phyloP scores from a whole-genome alignment of 1,140 invertebrate species.

The Stegodyphus mimosarum region DNA sequence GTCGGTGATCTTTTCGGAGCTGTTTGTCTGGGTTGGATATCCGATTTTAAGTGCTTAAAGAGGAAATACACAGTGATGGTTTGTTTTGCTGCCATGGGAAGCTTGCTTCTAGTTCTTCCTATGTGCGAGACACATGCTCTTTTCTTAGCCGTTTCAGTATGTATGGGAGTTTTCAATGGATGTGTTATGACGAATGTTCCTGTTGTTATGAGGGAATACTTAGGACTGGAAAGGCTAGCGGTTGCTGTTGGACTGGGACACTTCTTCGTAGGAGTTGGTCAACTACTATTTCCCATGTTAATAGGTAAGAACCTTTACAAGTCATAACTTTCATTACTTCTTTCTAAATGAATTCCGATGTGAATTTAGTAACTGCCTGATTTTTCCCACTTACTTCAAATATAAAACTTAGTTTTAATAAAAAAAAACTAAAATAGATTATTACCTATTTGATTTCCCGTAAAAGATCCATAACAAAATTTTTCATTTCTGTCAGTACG shows the following conservation, averaged over 20 bases:
- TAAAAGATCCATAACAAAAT: too few species aligned
- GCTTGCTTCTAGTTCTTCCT: constrained; percentile 50
- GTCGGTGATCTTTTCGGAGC: constrained; percentile 63
- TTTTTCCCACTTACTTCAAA: too few species aligned
- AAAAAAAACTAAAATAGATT: too few species aligned
- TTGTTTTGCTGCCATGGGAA: constrained; percentile 58
- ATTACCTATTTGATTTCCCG: too few species aligned
- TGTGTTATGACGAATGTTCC: constrained; percentile 62
- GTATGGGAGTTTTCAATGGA: constrained; percentile 61
- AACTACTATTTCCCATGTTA: constrained; percentile 59
- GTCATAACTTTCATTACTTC: too few species aligned
- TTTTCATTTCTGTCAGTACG: too few species aligned
- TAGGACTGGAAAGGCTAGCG: constrained; percentile 61
- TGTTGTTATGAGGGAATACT: constrained; percentile 61
- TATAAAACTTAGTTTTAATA: too few species aligned
- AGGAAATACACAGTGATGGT: constrained; percentile 46
- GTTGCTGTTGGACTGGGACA: constrained; percentile 61
- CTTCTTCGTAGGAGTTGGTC: constrained; percentile 62
- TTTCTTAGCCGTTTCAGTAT: constrained; percentile 49
- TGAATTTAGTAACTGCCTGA: too few species aligned
- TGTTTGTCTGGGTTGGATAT: constrained; percentile 61
- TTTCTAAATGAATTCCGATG: not conserved
- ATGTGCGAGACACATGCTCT: constrained; percentile 27
- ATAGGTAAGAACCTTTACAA: constrained; percentile 53
- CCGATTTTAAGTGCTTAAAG: constrained; percentile 49